phyloP scores from a whole-genome alignment of 1,140 invertebrate species.

The Alviniconcha marisindica region DNA sequence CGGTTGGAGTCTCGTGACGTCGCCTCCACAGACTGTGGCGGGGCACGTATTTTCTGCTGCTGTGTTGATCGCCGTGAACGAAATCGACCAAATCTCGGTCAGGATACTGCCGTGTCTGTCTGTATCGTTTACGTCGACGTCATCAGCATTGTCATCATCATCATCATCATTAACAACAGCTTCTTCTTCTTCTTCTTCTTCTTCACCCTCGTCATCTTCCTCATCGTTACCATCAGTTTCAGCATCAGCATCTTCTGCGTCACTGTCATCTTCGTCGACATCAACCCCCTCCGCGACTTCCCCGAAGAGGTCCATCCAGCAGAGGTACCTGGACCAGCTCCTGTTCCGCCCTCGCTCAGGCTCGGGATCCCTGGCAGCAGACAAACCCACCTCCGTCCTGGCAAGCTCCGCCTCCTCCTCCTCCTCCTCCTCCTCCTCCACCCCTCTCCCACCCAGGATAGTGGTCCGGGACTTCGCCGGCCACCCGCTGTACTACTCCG shows the following conservation, averaged over 20 bases:
- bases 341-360: background rate
- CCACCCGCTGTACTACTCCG: slow-evolving; percentile 56
- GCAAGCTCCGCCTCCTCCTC: background rate
- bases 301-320: background rate
- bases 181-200: too few species aligned
- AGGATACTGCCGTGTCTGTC: slow-evolving; percentile 2
- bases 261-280: too few species aligned
- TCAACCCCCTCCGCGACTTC: too few species aligned
- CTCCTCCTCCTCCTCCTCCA: background rate
- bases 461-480: slow-evolving; percentile 59
- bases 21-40: background rate
- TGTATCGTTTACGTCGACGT: background rate
- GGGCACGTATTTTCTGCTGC: background rate
- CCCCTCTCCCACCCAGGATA: slow-evolving; percentile 37
- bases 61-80: slow-evolving; percentile 14
- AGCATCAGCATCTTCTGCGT: too few species aligned
- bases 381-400: background rate
- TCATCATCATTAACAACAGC: background rate
- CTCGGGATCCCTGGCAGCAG: background rate
- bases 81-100: background rate
- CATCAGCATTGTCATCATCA: background rate
- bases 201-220: too few species aligned
- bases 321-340: background rate
- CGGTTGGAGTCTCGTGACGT: slow-evolving; percentile 25
- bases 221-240: too few species aligned